These are phyloP conservation scores for Megalops cyprinoides DNA, from an alignment of 2,797 vertebrate genomes.

Conservation along the genomic window DNA sequence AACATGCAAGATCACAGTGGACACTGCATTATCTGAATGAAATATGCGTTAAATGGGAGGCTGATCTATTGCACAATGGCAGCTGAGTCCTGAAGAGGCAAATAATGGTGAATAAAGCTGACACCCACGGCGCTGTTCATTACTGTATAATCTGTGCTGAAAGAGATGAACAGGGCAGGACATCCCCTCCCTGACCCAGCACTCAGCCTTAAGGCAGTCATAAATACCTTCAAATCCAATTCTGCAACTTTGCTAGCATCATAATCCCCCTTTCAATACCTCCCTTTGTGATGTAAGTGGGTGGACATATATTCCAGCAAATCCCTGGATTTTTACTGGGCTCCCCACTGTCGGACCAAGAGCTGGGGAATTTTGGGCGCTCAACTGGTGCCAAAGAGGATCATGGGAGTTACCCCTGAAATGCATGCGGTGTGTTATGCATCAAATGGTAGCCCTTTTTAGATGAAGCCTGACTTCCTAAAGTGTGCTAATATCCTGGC, in stretches of 20 bases:
- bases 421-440: too few species aligned
- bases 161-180: neutral
- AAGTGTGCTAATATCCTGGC: neutral
- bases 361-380: too few species aligned
- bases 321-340: neutral
- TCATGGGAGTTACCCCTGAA: too few species aligned
- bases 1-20: too few species aligned
- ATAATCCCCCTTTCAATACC: constrained; percentile 16
- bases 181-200: neutral
- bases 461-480: neutral
- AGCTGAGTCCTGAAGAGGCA: too few species aligned
- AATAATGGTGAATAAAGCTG: too few species aligned
- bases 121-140: too few species aligned
- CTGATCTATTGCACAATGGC: too few species aligned
- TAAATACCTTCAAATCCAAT: neutral
- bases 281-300: neutral
- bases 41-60: too few species aligned
- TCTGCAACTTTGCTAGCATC: neutral
- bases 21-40: too few species aligned
- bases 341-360: neutral
- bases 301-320: neutral
- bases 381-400: neutral
- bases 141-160: too few species aligned
- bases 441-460: neutral
- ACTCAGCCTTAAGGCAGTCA: too few species aligned